Conservation (phyloP, 2,113 vertebrate species). For the Pholis gunnellus region DNA sequence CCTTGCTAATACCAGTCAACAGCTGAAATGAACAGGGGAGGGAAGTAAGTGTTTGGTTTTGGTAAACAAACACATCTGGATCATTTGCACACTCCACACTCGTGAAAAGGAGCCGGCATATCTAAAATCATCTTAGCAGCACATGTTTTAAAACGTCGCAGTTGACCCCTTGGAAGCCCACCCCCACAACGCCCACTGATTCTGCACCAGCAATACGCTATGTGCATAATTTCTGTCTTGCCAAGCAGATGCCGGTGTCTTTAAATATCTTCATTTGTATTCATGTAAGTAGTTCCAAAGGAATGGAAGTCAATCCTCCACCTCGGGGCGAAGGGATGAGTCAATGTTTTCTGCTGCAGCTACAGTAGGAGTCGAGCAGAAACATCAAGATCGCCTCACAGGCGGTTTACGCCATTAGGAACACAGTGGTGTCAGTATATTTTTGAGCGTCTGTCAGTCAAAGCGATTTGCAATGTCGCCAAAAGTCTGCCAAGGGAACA, state of each 20-base stretch:
- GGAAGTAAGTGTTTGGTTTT: conserved; percentile 23
- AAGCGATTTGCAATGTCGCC: conserved; percentile 27
- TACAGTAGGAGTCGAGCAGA: conserved; percentile 62
- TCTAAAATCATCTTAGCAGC: conserved; percentile 43
- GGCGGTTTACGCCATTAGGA: conserved; percentile 67
- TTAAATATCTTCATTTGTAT: conserved; percentile 83
- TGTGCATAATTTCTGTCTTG: conserved; percentile 64
- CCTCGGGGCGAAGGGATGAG: conserved; percentile 74
- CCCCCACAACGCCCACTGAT: conserved; percentile 71
- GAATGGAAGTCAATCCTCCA: conserved; percentile 66
- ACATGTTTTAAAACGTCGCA: conserved; percentile 56
- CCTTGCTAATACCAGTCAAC: conserved; percentile 37
- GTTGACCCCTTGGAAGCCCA: conserved; percentile 72
- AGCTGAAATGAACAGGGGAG: neutral
- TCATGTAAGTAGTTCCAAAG: conserved; percentile 74
- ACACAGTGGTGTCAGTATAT: conserved; percentile 14
- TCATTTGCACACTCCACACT: neutral
- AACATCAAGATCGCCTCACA: conserved; percentile 62
- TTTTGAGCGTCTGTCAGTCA: conserved; percentile 63
- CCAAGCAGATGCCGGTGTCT: conserved; percentile 65
- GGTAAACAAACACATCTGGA: conserved; percentile 46
- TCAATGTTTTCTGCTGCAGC: conserved; percentile 72
- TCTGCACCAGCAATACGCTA: conserved; percentile 58
- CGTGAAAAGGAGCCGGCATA: conserved; percentile 33
- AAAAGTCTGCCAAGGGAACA: conserved; percentile 31